Conservation (phyloP, 2,888 invertebrate genomes). For the Bedellia somnulentella region DNA sequence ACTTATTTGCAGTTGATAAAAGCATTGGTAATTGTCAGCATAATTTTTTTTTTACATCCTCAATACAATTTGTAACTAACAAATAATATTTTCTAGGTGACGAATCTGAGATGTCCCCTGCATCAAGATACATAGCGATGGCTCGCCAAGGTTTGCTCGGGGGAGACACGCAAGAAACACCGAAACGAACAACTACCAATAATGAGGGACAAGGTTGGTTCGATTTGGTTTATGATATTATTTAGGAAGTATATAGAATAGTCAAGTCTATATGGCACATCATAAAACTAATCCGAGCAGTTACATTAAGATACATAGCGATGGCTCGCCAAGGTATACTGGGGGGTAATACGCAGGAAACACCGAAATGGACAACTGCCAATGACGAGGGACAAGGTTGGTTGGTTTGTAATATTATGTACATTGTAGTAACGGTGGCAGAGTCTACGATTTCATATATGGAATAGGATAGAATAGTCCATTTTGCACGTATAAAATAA, state of each 20-base stretch:
- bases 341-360: slow-evolving; percentile 41
- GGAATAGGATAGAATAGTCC: too few species aligned
- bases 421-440: too few species aligned
- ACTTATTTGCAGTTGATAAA: too few species aligned
- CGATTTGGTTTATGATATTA: neutral
- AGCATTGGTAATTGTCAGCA: too few species aligned
- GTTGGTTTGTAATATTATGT: too few species aligned
- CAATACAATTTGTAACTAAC: too few species aligned
- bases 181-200: slow-evolving; percentile 24
- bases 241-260: too few species aligned
- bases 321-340: slow-evolving; percentile 53
- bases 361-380: slow-evolving; percentile 29
- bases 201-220: slow-evolving; percentile 23
- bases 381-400: slow-evolving; percentile 22
- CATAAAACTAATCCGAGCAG: too few species aligned
- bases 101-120: slow-evolving; percentile 43
- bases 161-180: slow-evolving; percentile 42
- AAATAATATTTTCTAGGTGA: slow-evolving; percentile 17
- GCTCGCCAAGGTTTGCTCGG: slow-evolving; percentile 46
- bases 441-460: too few species aligned
- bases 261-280: too few species aligned
- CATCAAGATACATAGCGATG: slow-evolving; percentile 52
- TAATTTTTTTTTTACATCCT: too few species aligned
- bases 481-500: too few species aligned
- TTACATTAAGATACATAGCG: slow-evolving; percentile 52